Base-by-base conservation (phyloP, 1,140 invertebrate genomes). In the Pissodes strobi region DNA sequence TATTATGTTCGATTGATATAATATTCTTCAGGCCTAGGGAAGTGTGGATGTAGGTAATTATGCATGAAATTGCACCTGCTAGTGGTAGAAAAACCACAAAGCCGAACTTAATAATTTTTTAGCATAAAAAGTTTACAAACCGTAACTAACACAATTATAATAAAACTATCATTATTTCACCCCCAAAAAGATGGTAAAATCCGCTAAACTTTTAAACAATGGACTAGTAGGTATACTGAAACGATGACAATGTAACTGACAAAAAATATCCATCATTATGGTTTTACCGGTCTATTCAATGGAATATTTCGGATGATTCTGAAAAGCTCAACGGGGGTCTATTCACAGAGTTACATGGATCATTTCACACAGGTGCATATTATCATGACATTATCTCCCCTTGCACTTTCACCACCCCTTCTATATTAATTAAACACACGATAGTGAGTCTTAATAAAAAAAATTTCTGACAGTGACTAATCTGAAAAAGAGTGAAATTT, bases 331-430 rank as follows among this genome's bases (percentile, higher is more conserved):
- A 51, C 51, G 53, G 63, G 67, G 67, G 67, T 68, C 63, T 59
- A 52, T 53, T 56, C 58, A 66, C 58, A 55, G 57, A 52, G 62
- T 66, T 58, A 64, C 51, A 66, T 64, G 67, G 67, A 68, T 68
- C 67, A 68, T 66, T 68, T 65, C 67, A 60, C 67, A 68, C 67
- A 68, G 67, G 67, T 68, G 67, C 55, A 68, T 63, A 65, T 45
- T 41, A 46, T 46, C 61, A 55, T 52, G 64, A 62, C 49, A 61
- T 6, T 56, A 19, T 59, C 43, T 30, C 55, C 30, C 55, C 34
- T n/a, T 39, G 12, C 22, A 39, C 30, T 57, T 43, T 57, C 53
- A 41, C 39, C 53, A 57, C 52, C 45, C 45, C 23, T 51, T 27
- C 23, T 51, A 27, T 51, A 15, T 30, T 27, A 51, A 51, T 23